A percentile compares a stretch with the other conserved stretches of the same genome.
Conservation (phyloP, 2,888 invertebrate species). For the Pheosia gnoma region DNA sequence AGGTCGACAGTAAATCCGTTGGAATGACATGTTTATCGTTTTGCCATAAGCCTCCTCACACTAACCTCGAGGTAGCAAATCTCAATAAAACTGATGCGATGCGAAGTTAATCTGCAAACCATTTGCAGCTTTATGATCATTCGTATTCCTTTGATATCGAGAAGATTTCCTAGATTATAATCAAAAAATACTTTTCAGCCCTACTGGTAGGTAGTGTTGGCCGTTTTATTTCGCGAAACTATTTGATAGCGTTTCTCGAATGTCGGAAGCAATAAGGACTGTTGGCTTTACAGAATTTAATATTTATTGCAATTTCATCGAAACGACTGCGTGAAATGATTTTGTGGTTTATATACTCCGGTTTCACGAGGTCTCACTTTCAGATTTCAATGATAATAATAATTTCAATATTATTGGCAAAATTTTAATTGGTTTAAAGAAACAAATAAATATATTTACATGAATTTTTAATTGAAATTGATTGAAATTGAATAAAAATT, state of each 20-base stretch:
- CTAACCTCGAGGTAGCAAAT: conserved; percentile 27
- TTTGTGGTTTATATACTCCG: not conserved
- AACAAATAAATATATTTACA: too few relatives aligned
- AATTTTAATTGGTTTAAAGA: not conserved
- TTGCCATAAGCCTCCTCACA: conserved; percentile 26
- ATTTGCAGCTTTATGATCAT: conserved; percentile 5
- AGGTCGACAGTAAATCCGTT: conserved; percentile 24
- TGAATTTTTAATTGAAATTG: too few relatives aligned
- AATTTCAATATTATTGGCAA: not conserved
- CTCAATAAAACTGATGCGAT: conserved; percentile 63
- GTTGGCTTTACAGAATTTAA: not conserved
- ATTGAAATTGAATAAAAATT: too few relatives aligned
- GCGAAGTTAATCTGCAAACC: conserved; percentile 28
- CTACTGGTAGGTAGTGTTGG: not conserved
- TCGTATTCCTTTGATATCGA: not conserved
- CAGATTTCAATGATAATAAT: not conserved
- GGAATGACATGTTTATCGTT: conserved; percentile 33
- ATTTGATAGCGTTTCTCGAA: conserved; percentile 3
- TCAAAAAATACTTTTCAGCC: not conserved
- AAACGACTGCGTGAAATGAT: not conserved
- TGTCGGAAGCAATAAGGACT: conserved; percentile 7
- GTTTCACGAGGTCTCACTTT: conserved; percentile 1
- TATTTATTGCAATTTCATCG: conserved; percentile 1
- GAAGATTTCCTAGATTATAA: conserved; percentile 5
- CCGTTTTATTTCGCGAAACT: conserved; percentile 2